These are phyloP conservation scores for Orthonevra nobilis DNA, from an alignment of 2,888 invertebrate species.

Conservation along the genomic window DNA sequence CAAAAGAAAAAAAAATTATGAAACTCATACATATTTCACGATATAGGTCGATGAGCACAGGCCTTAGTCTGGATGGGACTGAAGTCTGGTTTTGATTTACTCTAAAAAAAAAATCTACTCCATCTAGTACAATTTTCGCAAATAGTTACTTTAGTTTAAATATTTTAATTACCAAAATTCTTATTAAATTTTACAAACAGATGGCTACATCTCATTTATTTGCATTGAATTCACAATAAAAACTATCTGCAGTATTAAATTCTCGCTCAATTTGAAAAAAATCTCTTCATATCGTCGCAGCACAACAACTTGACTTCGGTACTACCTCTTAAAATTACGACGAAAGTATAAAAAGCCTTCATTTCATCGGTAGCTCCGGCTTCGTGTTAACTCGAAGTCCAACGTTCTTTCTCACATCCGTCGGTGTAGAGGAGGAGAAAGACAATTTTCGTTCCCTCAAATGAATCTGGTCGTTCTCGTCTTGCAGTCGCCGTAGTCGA, in stretches of 20 bases:
- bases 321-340: slow-evolving; percentile 73
- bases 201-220: too few species aligned
- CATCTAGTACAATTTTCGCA: slow-evolving; percentile 46
- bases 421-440: slow-evolving; percentile 37
- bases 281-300: too few species aligned
- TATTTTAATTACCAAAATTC: too few species aligned
- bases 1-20: too few species aligned
- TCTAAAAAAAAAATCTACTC: slow-evolving; percentile 31
- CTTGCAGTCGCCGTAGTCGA: slow-evolving; percentile 10
- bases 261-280: too few species aligned
- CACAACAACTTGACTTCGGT: slow-evolving; percentile 65
- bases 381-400: slow-evolving; percentile 74
- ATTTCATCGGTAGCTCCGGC: slow-evolving; percentile 73
- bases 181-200: background rate
- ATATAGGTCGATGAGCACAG: too few species aligned
- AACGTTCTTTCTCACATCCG: slow-evolving; percentile 3
- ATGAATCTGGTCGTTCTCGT: slow-evolving; percentile 45
- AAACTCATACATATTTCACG: too few species aligned
- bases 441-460: slow-evolving; percentile 18
- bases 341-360: slow-evolving; percentile 76
- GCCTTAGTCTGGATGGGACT: too few species aligned
- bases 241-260: too few species aligned
- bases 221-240: too few species aligned
- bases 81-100: too few species aligned
- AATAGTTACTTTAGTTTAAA: background rate